These are phyloP conservation scores for Apodemus sylvaticus DNA, from an alignment of 2,113 vertebrate genomes.

Conservation along the genomic window DNA sequence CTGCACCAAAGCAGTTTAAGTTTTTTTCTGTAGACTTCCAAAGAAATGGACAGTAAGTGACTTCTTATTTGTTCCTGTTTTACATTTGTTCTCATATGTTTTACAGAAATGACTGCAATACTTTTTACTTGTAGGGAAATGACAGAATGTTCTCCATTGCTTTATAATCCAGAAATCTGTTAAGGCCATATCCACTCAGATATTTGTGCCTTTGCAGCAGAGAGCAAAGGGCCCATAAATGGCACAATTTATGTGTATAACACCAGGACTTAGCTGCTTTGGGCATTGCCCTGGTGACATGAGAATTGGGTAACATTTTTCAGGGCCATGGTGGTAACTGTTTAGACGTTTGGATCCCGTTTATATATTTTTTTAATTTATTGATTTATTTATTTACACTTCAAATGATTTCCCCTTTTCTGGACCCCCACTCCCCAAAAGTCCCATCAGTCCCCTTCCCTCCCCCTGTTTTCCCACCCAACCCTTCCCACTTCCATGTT, in stretches of 20 bases:
- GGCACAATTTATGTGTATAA: background rate
- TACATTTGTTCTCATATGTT: too few species aligned
- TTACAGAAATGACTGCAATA: background rate
- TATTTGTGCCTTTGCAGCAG: background rate
- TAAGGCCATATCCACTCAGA: background rate
- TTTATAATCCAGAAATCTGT: background rate
- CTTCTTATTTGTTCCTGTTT: background rate
- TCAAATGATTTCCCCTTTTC: too few species aligned
- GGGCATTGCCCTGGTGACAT: slow-evolving; percentile 26
- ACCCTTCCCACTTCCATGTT: too few species aligned
- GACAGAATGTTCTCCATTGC: background rate
- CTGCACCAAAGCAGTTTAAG: background rate
- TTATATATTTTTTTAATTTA: too few species aligned
- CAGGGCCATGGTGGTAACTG: background rate
- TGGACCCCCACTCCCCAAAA: too few species aligned
- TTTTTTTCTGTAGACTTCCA: background rate
- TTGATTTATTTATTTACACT: too few species aligned
- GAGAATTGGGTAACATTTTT: slow-evolving; percentile 60
- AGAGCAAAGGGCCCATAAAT: background rate
- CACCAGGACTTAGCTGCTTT: background rate
- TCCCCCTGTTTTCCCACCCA: too few species aligned
- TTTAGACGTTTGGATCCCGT: slow-evolving; percentile 10
- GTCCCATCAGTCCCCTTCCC: too few species aligned
- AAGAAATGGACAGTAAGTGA: background rate
- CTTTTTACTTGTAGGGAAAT: background rate